Evolutionary conservation across 2,888 invertebrate species (phyloP).

Genomic region (Heliconius ethilla): DNA sequence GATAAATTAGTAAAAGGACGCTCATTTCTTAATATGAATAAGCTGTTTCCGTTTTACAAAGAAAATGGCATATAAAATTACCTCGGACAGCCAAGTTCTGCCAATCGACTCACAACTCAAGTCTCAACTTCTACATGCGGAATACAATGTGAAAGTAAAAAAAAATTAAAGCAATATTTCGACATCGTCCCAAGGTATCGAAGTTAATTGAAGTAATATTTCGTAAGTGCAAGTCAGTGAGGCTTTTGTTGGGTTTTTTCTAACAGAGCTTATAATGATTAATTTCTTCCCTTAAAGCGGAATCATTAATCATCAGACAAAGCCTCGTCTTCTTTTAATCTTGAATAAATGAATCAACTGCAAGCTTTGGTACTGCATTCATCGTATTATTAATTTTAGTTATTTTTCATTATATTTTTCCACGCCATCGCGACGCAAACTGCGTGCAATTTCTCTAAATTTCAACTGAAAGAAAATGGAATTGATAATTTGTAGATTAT

Average conservation of each 20-base stretch:
- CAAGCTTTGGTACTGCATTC: neutral
- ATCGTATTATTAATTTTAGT: neutral
- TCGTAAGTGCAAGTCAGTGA: slow-evolving; percentile 19
- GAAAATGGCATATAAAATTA: neutral
- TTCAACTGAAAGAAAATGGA: too few relatives aligned
- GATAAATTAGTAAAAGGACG: neutral
- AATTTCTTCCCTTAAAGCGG: slow-evolving; percentile 5
- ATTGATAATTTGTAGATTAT: too few relatives aligned
- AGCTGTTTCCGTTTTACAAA: neutral
- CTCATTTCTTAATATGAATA: neutral
- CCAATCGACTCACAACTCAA: too few relatives aligned
- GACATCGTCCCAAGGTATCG: neutral
- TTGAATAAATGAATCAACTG: slow-evolving; percentile 10
- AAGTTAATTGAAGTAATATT: slow-evolving; percentile 20
- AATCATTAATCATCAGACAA: slow-evolving; percentile 21
- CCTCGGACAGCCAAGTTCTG: too few relatives aligned
- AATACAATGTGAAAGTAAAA: neutral
- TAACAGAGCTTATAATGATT: slow-evolving; percentile 19
- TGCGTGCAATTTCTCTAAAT: too few relatives aligned
- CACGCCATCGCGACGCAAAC: too few relatives aligned
- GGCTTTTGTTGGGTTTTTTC: slow-evolving; percentile 3
- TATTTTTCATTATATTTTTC: neutral
- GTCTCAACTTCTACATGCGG: neutral
- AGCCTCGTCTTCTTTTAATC: slow-evolving; percentile 14
- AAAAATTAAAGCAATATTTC: neutral